A percentile compares a stretch with the other conserved stretches of the same genome.
phyloP scores from a whole-genome alignment of 2,113 vertebrate species.

The Ia io region DNA sequence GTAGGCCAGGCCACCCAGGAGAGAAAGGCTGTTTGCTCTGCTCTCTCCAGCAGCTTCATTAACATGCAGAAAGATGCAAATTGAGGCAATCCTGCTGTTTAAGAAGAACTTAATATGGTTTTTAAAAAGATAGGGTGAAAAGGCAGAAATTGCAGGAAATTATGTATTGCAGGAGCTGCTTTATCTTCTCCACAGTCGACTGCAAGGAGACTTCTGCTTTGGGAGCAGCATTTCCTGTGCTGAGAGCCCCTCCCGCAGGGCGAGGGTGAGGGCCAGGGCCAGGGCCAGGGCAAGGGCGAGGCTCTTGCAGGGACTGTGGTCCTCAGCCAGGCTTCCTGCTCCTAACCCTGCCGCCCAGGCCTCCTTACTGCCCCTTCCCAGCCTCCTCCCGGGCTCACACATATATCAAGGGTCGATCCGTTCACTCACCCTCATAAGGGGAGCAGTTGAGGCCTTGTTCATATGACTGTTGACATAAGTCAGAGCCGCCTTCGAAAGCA shows the following conservation, averaged over 20 bases:
- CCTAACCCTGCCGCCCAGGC: neutral
- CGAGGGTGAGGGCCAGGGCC: no score
- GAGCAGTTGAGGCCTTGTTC: neutral
- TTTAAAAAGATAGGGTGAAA: slow-evolving; percentile 68
- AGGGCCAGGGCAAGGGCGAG: neutral
- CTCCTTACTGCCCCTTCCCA: neutral
- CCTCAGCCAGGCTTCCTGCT: neutral
- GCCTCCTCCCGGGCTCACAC: neutral
- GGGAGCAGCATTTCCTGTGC: neutral
- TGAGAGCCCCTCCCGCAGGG: neutral
- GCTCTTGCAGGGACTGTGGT: neutral
- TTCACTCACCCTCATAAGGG: neutral
- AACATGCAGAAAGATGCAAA: slow-evolving; percentile 56
- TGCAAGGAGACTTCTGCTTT: neutral
- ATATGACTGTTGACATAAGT: neutral
- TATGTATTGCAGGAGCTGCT: slow-evolving; percentile 37
- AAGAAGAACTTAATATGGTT: slow-evolving; percentile 67
- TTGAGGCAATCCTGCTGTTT: slow-evolving; percentile 65
- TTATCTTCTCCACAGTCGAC: slow-evolving; percentile 32
- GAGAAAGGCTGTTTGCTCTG: neutral
- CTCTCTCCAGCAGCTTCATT: slow-evolving; percentile 27
- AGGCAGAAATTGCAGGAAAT: slow-evolving; percentile 75
- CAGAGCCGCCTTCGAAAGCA: neutral
- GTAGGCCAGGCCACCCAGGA: neutral
- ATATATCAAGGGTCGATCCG: neutral